phyloP scores from a whole-genome alignment of 2,797 vertebrate species.

The Sebastes hubbsi region DNA sequence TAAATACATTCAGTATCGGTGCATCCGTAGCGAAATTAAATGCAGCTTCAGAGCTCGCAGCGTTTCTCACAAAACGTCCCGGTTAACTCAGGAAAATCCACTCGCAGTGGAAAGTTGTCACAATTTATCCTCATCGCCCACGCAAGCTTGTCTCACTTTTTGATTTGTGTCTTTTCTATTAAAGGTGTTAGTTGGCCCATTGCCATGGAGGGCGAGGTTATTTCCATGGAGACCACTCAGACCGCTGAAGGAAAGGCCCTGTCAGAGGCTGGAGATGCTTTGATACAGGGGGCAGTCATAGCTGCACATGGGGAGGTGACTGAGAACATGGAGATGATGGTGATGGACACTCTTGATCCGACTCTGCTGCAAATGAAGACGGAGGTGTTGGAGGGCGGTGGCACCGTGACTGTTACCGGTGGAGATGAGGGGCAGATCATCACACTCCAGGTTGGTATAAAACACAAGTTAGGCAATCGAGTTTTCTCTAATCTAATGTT shows the following conservation, averaged over 20 bases:
- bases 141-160: neutral
- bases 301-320: conserved; percentile 76
- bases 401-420: conserved; percentile 86
- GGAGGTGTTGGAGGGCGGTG: conserved; percentile 90
- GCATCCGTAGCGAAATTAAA: too few species aligned
- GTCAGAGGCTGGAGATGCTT: conserved; percentile 86
- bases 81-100: too few species aligned
- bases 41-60: too few species aligned
- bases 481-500: neutral
- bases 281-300: conserved; percentile 75
- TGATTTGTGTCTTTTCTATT: neutral
- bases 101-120: neutral
- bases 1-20: too few species aligned
- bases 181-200: conserved; percentile 31
- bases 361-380: conserved; percentile 97
- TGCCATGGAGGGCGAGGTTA: conserved; percentile 75
- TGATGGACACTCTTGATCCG: conserved; percentile 96
- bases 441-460: conserved; percentile 83
- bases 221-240: conserved; percentile 72
- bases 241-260: conserved; percentile 90
- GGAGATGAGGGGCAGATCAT: conserved; percentile 99
- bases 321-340: conserved; percentile 94
- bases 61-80: too few species aligned
- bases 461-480: neutral
- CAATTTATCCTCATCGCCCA: neutral